Percentiles rank a stretch among this genome's conserved stretches.
Conservation (phyloP, 2,113 vertebrate species). For the Xiphias gladius region DNA sequence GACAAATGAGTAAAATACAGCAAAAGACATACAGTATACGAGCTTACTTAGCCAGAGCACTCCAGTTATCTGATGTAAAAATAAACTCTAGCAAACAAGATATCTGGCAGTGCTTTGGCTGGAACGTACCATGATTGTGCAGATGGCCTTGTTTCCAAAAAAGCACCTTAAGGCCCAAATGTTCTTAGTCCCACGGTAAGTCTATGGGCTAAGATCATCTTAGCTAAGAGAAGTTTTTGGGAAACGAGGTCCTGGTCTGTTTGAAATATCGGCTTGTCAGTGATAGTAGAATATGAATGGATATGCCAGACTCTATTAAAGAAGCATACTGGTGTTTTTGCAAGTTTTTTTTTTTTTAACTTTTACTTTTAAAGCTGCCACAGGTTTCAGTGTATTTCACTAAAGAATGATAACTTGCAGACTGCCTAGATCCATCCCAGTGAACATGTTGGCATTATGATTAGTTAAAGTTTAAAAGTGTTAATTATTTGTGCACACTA, state of each 20-base stretch:
- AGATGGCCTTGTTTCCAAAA: background rate
- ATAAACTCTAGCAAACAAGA: background rate
- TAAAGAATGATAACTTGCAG: background rate
- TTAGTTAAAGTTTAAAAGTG: background rate
- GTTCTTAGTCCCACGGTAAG: background rate
- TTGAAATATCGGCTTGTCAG: background rate
- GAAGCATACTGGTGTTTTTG: background rate
- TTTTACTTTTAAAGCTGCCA: background rate
- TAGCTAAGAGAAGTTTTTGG: background rate
- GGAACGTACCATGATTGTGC: background rate
- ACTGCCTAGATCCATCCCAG: background rate
- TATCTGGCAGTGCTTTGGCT: background rate
- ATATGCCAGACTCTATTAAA: background rate
- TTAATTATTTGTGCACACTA: background rate
- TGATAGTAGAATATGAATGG: background rate
- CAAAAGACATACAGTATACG: background rate
- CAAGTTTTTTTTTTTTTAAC: conserved; percentile 5
- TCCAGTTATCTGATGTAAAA: conserved; percentile 13
- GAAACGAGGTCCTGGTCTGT: background rate
- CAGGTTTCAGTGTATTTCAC: background rate
- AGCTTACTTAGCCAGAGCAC: background rate
- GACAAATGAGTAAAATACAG: background rate
- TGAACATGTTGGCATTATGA: background rate
- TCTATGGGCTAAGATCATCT: background rate
- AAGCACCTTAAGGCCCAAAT: background rate